These are phyloP conservation scores for Megaleporinus macrocephalus DNA, from an alignment of 2,113 vertebrate species.

Conservation along the genomic window DNA sequence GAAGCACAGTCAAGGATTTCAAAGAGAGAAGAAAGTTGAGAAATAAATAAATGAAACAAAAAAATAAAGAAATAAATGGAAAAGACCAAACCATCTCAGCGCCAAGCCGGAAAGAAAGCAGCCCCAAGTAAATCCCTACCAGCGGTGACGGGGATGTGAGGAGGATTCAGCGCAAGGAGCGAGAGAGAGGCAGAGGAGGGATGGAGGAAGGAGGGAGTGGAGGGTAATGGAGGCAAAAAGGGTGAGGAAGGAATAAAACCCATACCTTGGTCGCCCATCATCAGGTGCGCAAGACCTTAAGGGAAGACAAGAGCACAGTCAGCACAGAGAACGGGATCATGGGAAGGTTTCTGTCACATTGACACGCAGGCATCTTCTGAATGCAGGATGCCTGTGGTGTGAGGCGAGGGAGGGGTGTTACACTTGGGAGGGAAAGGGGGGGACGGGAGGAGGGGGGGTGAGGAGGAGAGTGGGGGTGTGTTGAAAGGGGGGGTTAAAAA, in stretches of 20 bases:
- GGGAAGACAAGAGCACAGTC: slow-evolving; percentile 99
- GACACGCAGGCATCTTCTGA: slow-evolving; percentile 85
- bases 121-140: slow-evolving; percentile 57
- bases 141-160: slow-evolving; percentile 71
- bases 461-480: slow-evolving; percentile 44
- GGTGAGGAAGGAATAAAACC: slow-evolving; percentile 83
- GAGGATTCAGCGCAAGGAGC: slow-evolving; percentile 77
- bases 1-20: slow-evolving; percentile 15
- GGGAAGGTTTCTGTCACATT: slow-evolving; percentile 83
- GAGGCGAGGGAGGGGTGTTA: slow-evolving; percentile 37
- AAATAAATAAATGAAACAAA: not conserved
- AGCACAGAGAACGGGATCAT: slow-evolving; percentile 97
- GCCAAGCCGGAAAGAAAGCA: slow-evolving; percentile 73
- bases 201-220: slow-evolving; percentile 58
- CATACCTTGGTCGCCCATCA: slow-evolving; percentile 99
- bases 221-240: slow-evolving; percentile 62
- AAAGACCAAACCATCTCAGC: slow-evolving; percentile 80
- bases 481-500: slow-evolving; percentile 57
- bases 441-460: slow-evolving; percentile 44
- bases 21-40: slow-evolving; percentile 55
- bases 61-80: slow-evolving; percentile 60
- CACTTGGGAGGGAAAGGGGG: slow-evolving; percentile 35
- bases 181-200: slow-evolving; percentile 76
- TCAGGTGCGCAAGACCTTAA: slow-evolving; percentile 99
- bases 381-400: slow-evolving; percentile 80